Base-by-base conservation (phyloP, 2,113 vertebrate species). In the Gallinago paraguaiae region DNA sequence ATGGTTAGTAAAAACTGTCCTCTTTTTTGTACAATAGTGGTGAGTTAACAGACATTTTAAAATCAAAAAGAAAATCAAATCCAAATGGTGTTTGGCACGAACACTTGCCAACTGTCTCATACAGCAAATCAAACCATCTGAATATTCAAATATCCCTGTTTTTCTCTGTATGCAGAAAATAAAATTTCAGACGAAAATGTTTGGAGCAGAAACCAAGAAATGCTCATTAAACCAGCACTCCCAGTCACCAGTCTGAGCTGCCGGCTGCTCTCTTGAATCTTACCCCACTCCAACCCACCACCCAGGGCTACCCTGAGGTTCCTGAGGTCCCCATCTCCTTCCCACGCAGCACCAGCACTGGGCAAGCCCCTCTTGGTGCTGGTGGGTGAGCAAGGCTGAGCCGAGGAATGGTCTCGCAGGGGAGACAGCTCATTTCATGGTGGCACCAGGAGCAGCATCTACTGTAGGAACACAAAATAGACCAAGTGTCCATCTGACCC, bases 41-140 rank as follows among this genome's bases (percentile, higher is more conserved):
- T 79, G 72, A 75, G 75, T 94, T 96, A 93, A 95, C 25, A 37
- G 92, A 80, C 64, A 86, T 45, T 89, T 94, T 82, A 82, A 83
- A 71, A 94, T 82, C 71, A 77, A 78, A 69, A 82, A 30, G n/a
- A 86, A 92, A 75, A 88, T 70, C 10, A 90, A 83, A 86, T 67
- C 43, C 86, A 97, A 96, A 95, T 45, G 67, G 30, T 41, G 54
- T 54, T 95, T 96, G 95, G 92, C 94, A 95, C 76, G 70, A 88
- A 39, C 41, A 80, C 67, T 95, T 96, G 28, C 75, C 77, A 85
- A 87, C 48, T 96, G 56, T 84, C 84, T 94, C 85, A 90, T 4
- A 96, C 72, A 93, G 93, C 76, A 96, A 92, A 82, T 28, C 10
- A 3, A 95, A 78, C 79, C 82, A 95, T 96, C 80, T 86, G 88